Conservation (phyloP, 2,797 vertebrate species). For the Neosalanx taihuensis region DNA sequence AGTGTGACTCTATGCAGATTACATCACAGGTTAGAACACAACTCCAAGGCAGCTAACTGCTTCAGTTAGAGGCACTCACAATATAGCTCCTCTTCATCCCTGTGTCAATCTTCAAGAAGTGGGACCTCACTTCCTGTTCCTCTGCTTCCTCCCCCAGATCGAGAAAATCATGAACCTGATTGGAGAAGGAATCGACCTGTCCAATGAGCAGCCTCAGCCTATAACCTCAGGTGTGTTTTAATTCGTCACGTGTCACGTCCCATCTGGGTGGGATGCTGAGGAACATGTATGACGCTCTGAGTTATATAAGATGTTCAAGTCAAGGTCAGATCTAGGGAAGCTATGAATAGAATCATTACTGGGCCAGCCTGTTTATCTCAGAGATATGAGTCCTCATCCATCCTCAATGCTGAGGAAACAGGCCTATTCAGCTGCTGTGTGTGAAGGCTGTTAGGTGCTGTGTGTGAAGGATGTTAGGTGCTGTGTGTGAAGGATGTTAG, state of each 20-base stretch:
- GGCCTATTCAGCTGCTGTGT: constrained; percentile 39
- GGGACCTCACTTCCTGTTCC: not conserved
- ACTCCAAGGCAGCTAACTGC: not conserved
- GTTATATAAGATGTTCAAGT: not conserved
- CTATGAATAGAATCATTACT: not conserved
- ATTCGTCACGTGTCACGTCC: not conserved
- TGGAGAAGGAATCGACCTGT: constrained; percentile 94
- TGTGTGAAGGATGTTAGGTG: not conserved
- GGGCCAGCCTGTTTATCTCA: constrained; percentile 7
- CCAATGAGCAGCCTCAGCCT: constrained; percentile 82
- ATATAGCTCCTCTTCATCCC: constrained; percentile 1
- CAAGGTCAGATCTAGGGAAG: constrained; percentile 2
- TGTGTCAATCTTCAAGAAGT: not conserved
- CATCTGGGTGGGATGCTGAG: too few species aligned
- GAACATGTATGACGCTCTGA: not conserved
- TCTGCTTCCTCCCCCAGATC: constrained; percentile 78
- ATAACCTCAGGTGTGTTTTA: constrained; percentile 75
- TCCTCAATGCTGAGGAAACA: constrained; percentile 20
- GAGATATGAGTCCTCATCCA: constrained; percentile 10
- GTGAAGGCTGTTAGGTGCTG: constrained; percentile 19
- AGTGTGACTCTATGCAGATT: constrained; percentile 33
- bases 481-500: too few species aligned
- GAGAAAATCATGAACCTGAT: constrained; percentile 99
- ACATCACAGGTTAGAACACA: constrained; percentile 32
- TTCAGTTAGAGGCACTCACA: too few species aligned